phyloP scores from a whole-genome alignment of 2,888 invertebrate genomes.

The Nasonovia ribisnigri region DNA sequence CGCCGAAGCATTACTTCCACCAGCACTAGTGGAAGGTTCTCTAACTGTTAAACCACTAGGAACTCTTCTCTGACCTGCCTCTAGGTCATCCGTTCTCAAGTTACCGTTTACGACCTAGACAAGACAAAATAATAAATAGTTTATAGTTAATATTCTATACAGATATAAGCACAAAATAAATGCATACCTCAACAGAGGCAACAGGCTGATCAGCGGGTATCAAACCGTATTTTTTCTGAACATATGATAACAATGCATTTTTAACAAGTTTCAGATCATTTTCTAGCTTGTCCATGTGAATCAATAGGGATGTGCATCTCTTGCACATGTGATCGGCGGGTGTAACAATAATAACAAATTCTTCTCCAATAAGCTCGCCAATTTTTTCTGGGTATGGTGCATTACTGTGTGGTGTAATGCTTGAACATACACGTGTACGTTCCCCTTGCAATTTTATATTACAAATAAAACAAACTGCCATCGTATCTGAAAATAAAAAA shows the following conservation, averaged over 20 bases:
- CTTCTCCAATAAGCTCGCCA: constrained; percentile 72
- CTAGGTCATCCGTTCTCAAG: background rate
- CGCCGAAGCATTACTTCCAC: background rate
- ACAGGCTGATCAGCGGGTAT: constrained; percentile 45
- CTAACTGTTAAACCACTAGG: background rate
- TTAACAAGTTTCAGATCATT: constrained; percentile 71
- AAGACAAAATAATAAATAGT: background rate
- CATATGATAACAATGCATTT: constrained; percentile 66
- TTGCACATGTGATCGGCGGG: constrained; percentile 72
- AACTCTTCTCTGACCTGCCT: background rate
- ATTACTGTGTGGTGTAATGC: constrained; percentile 17
- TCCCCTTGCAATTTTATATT: constrained; percentile 32
- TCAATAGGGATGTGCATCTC: constrained; percentile 71
- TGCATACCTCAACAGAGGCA: constrained; percentile 23
- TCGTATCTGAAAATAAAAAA: constrained; percentile 16
- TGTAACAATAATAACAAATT: constrained; percentile 72
- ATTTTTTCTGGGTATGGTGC: constrained; percentile 72
- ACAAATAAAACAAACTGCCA: constrained; percentile 46
- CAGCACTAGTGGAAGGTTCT: background rate
- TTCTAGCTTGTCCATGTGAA: constrained; percentile 72
- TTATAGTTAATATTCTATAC: background rate
- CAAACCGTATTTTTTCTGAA: constrained; percentile 68
- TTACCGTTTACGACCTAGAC: constrained; percentile 28
- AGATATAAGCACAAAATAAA: constrained; percentile 57
- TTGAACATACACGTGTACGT: constrained; percentile 38